Base-by-base conservation (phyloP, 2,797 vertebrate species). In the Acipenser ruthenus region DNA sequence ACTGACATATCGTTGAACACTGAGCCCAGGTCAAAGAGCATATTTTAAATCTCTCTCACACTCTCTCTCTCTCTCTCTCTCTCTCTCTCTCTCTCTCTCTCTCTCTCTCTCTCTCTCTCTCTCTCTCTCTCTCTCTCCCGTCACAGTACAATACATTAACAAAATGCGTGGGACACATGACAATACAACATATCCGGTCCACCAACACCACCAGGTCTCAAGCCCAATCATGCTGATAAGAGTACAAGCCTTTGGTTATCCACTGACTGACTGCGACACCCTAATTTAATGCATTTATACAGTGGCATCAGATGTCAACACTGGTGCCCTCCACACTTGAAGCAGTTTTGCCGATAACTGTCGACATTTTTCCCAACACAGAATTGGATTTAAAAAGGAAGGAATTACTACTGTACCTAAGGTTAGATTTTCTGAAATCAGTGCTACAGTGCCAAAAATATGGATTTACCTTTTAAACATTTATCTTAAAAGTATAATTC, bases 21-120 rank as follows among this genome's bases (percentile, higher is more conserved):
- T 60, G 63, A 68, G 50, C 64, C 37, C 5, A 68, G 72, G 75
- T 80, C 72, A 75, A 60, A 68, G 69, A 69, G 51, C 68, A 65
- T 60, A 18, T 71, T 79, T 79, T 80, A 80, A 80, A 82, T 72
- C 63, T 71, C 70, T 65, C 63, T 60, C 60, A 65, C 52, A 65
- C 52, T 23, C 49, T 18, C 67, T 63, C 66, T 56, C 18, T 18
- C 18, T 18, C 18, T 18, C 18, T 18, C 18, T 18, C 18, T 18
- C 18, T 74, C 78, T 71, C 50, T 49, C 56, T 70, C 70, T 60
- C 68, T 60, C 61, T 11, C 49, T 61, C n/a, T 74, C 78, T 71
- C 56, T 49, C 56, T 70, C 70, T 60, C 69, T 60, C 61, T 11
- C 49, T 61, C 15, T 11, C 49, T 61, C 23, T 72, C 61, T 71